Percentiles rank a stretch among this genome's conserved stretches.
Evolutionary conservation across 2,113 vertebrate genomes (phyloP).

Genomic region (Symphodus melops): DNA sequence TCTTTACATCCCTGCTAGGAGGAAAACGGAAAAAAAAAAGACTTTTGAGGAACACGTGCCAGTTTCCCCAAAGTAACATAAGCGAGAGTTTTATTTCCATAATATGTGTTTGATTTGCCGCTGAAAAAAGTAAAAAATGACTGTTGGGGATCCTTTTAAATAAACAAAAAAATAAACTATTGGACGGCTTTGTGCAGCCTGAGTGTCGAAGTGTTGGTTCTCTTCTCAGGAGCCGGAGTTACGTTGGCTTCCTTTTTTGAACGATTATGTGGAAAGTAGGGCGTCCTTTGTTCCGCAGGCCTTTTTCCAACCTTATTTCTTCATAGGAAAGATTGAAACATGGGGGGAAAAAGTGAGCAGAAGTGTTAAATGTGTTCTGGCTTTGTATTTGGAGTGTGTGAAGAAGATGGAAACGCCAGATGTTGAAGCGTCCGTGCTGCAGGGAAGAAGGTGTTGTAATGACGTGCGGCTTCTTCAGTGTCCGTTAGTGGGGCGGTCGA

Average conservation of each 20-base stretch:
- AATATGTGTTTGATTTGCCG: too few relatives aligned
- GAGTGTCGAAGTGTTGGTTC: not conserved
- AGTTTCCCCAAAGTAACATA: not conserved
- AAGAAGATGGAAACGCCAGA: constrained; percentile 49
- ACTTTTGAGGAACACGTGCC: not conserved
- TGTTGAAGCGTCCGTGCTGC: constrained; percentile 34
- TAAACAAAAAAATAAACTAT: too few relatives aligned
- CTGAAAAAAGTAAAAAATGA: not conserved
- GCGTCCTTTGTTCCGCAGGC: constrained; percentile 32
- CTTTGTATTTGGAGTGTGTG: constrained; percentile 15
- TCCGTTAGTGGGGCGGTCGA: not conserved
- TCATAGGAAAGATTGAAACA: constrained; percentile 70
- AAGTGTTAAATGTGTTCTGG: constrained; percentile 8
- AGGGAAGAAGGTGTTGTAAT: constrained; percentile 41
- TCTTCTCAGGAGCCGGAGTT: not conserved
- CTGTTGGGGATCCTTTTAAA: not conserved
- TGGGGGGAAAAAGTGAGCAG: constrained; percentile 53
- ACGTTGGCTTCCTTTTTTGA: constrained; percentile 25
- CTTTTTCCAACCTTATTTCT: constrained; percentile 37
- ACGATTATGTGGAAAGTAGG: constrained; percentile 65
- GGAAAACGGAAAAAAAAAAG: not conserved
- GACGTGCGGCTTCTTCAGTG: constrained; percentile 21
- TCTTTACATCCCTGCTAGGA: too few relatives aligned
- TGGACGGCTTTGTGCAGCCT: constrained; percentile 6
- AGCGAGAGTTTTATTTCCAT: too few relatives aligned